Percentiles rank a stretch among this genome's conserved stretches.
Conservation (phyloP, 2,113 vertebrate genomes). For the Cavia aperea region DNA sequence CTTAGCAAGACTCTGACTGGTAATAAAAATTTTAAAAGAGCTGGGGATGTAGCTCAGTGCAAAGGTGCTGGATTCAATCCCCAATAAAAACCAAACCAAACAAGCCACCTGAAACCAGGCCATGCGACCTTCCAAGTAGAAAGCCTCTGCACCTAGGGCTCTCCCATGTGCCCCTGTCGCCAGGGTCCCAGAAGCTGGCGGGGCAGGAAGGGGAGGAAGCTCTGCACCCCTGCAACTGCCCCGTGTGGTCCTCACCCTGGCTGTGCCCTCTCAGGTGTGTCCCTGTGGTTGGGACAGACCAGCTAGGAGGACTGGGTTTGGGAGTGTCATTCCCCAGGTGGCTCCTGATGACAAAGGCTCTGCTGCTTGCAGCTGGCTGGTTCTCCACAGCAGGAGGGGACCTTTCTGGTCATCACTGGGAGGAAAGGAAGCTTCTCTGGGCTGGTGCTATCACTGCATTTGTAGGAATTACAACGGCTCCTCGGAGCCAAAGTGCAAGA, state of each 20-base stretch:
- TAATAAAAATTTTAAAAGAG: background rate
- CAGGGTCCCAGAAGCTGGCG: background rate
- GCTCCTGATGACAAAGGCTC: too few relatives aligned
- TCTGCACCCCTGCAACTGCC: background rate
- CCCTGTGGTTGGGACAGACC: background rate
- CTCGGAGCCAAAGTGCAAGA: too few relatives aligned
- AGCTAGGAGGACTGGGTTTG: background rate
- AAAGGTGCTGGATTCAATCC: background rate
- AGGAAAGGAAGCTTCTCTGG: background rate
- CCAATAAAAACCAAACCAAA: background rate
- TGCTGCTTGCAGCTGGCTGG: too few relatives aligned
- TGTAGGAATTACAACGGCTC: too few relatives aligned
- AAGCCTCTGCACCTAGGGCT: background rate
- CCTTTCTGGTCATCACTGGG: background rate
- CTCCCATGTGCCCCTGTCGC: background rate
- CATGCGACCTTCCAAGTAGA: background rate
- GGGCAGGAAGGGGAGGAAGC: background rate
- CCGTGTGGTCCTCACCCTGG: background rate
- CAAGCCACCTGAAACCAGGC: background rate
- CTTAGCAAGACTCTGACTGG: background rate
- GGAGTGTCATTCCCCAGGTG: background rate
- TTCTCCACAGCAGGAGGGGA: background rate
- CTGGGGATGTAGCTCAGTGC: background rate
- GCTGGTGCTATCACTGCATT: too few relatives aligned
- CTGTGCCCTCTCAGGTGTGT: background rate